These are phyloP conservation scores for Morelia viridis DNA, from an alignment of 2,797 vertebrate species.

Conservation along the genomic window DNA sequence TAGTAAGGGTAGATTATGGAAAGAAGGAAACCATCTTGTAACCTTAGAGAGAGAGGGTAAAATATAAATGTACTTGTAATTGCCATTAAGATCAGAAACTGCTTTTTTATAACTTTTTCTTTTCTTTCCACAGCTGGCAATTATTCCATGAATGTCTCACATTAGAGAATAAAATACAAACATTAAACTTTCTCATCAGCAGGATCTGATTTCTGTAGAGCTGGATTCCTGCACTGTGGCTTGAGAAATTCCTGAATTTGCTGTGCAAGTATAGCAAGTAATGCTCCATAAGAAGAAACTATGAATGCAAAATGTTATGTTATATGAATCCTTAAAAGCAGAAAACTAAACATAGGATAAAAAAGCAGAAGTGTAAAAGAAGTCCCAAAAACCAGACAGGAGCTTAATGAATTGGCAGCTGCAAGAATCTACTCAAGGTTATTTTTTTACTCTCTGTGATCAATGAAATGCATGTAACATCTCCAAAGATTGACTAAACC, in stretches of 20 bases:
- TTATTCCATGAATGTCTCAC: no score
- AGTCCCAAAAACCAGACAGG: not conserved
- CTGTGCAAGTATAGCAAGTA: not conserved
- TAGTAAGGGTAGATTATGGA: no score
- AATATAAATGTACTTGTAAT: no score
- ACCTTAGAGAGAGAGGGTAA: no score
- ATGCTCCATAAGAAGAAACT: not conserved
- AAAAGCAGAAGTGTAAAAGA: not conserved
- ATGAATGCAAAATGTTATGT: not conserved
- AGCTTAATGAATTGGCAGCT: not conserved
- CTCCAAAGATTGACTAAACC: not conserved
- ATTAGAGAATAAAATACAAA: no score
- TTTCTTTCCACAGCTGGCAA: no score
- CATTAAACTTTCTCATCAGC: not conserved
- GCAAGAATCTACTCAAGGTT: not conserved
- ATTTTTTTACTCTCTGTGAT: not conserved
- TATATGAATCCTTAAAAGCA: not conserved
- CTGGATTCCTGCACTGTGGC: not conserved
- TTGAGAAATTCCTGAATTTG: not conserved
- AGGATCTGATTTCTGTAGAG: not conserved
- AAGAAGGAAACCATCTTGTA: no score
- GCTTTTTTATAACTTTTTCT: no score
- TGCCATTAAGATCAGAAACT: no score
- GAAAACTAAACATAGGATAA: not conserved
- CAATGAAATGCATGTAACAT: not conserved